Evolutionary conservation across 2,888 invertebrate genomes (phyloP).

Genomic region (Apomyelois bistriatella): DNA sequence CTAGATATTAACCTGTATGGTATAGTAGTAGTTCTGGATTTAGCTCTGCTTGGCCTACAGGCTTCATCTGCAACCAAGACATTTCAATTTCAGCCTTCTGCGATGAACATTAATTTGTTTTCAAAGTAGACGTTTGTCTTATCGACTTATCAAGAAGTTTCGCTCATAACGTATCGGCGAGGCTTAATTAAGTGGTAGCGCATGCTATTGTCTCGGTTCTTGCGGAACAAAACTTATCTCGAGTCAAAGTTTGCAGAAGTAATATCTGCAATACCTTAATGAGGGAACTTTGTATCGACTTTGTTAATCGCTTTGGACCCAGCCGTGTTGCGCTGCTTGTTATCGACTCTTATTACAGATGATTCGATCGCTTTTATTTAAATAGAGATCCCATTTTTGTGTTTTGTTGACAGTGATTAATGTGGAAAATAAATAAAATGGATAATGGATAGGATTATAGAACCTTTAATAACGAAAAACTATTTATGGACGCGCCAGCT

Average conservation of each 20-base stretch:
- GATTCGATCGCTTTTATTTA: slow-evolving; percentile 27
- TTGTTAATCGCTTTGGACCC: slow-evolving; percentile 69
- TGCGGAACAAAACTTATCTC: slow-evolving; percentile 75
- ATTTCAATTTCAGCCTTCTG: slow-evolving; percentile 31
- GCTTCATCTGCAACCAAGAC: slow-evolving; percentile 77
- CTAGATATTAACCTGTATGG: slow-evolving; percentile 72
- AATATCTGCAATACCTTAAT: slow-evolving; percentile 77
- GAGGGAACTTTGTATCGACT: slow-evolving; percentile 77
- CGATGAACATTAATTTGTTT: slow-evolving; percentile 21
- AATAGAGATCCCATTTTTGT: slow-evolving; percentile 25
- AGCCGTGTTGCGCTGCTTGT: slow-evolving; percentile 37
- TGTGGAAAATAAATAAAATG: slow-evolving; percentile 32
- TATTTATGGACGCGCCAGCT: slow-evolving; percentile 65
- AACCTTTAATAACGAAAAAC: slow-evolving; percentile 40
- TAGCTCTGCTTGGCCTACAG: slow-evolving; percentile 79
- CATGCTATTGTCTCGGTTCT: slow-evolving; percentile 71
- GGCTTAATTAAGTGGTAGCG: slow-evolving; percentile 74
- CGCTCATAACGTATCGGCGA: slow-evolving; percentile 52
- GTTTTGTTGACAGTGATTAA: slow-evolving; percentile 26
- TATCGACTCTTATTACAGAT: slow-evolving; percentile 24
- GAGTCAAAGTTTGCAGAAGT: slow-evolving; percentile 69
- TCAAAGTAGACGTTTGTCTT: slow-evolving; percentile 42
- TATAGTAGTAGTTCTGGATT: slow-evolving; percentile 76
- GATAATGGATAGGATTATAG: slow-evolving; percentile 29
- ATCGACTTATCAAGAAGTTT: slow-evolving; percentile 53